These are phyloP conservation scores for Camelus dromedarius DNA, from an alignment of 2,113 vertebrate genomes.

Conservation along the genomic window DNA sequence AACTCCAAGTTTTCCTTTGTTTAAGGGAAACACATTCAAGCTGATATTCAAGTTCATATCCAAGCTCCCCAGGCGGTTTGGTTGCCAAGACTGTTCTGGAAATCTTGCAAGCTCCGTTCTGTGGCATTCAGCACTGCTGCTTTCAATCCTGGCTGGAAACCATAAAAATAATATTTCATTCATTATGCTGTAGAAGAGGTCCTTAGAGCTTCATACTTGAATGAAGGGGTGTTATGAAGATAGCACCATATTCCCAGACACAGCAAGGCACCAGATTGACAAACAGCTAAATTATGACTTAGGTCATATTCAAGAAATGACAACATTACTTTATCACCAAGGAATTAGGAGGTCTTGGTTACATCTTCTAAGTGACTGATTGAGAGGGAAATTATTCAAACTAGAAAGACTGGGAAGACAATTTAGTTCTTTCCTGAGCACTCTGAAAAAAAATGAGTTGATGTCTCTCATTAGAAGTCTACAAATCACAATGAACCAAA, in stretches of 20 bases:
- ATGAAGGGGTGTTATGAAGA: neutral
- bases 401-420: neutral
- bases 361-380: neutral
- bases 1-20: conserved; percentile 44
- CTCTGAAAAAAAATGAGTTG: neutral
- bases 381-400: conserved; percentile 27
- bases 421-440: neutral
- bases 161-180: conserved; percentile 60
- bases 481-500: neutral
- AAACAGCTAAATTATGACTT: conserved; percentile 34
- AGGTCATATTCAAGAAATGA: neutral
- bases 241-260: neutral
- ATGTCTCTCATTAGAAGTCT: neutral
- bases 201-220: neutral
- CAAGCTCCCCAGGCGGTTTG: conserved; percentile 31
- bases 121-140: conserved; percentile 53
- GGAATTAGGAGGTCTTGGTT: neutral
- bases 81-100: conserved; percentile 65
- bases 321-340: neutral
- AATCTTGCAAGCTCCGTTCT: conserved; percentile 62
- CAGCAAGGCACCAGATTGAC: neutral
- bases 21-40: conserved; percentile 60
- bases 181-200: neutral
- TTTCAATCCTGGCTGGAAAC: conserved; percentile 59
- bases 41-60: conserved; percentile 63